A percentile compares a stretch with the other conserved stretches of the same genome.
These are phyloP conservation scores for Oostethus manadensis DNA, from an alignment of 2,113 vertebrate species.

Conservation along the genomic window DNA sequence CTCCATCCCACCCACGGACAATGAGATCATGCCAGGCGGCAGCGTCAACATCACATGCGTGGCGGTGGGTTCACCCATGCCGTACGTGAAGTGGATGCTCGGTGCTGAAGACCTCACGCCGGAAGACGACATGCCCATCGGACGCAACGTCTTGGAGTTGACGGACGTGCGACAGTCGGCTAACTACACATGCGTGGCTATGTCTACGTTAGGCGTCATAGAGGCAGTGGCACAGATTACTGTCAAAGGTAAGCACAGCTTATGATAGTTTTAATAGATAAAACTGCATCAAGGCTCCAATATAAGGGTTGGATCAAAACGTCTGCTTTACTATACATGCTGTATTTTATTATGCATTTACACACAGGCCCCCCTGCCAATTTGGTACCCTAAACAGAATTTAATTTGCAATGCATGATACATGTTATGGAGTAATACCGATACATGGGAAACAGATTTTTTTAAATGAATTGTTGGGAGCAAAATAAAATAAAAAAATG, in stretches of 20 bases:
- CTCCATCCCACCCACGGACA: slow-evolving; percentile 97
- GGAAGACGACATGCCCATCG: slow-evolving; percentile 99
- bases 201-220: slow-evolving; percentile 98
- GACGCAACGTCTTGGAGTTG: slow-evolving; percentile 96
- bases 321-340: too few species aligned
- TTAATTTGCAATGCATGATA: too few species aligned
- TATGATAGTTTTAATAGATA: neutral
- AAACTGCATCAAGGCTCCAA: neutral
- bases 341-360: too few species aligned
- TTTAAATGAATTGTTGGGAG: too few species aligned
- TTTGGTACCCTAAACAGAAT: too few species aligned
- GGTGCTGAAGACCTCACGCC: slow-evolving; percentile 96
- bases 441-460: too few species aligned
- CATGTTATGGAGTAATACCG: too few species aligned
- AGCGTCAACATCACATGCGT: slow-evolving; percentile 99
- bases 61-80: slow-evolving; percentile 98
- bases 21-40: slow-evolving; percentile 98
- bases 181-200: slow-evolving; percentile 98
- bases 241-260: slow-evolving; percentile 84
- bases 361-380: too few species aligned
- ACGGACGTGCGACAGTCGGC: slow-evolving; percentile 97
- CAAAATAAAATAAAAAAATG: too few species aligned
- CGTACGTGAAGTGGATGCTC: slow-evolving; percentile 99
- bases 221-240: slow-evolving; percentile 98
- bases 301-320: too few species aligned